Percentiles rank a stretch among this genome's conserved stretches.
phyloP scores from a whole-genome alignment of 2,888 invertebrate genomes.

The Dryomyza anilis region DNA sequence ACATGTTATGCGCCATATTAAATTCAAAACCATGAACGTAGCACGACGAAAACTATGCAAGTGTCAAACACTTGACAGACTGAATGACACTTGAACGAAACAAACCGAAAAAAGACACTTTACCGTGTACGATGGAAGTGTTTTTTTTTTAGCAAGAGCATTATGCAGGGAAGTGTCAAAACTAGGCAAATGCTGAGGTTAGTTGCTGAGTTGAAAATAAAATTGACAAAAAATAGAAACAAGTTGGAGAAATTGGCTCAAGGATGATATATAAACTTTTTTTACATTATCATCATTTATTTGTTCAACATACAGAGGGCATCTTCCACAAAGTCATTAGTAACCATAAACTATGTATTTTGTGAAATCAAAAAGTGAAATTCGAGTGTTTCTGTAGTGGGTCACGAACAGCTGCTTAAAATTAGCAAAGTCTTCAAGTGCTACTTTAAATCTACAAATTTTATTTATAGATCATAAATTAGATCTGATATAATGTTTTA shows the following conservation, averaged over 20 bases:
- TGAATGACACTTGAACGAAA: slow-evolving; percentile 3
- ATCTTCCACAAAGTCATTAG: too few species aligned
- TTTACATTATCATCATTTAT: not conserved
- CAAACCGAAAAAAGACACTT: not conserved
- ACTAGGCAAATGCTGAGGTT: too few species aligned
- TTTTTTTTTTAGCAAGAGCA: too few species aligned
- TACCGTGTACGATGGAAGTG: not conserved
- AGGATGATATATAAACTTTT: not conserved
- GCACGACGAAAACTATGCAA: not conserved
- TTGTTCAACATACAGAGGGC: not conserved
- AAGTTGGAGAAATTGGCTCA: not conserved
- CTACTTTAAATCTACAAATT: not conserved
- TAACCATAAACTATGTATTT: not conserved
- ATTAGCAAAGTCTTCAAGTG: not conserved
- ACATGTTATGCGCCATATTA: too few species aligned
- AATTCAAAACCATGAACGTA: too few species aligned
- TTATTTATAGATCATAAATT: too few species aligned
- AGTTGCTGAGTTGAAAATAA: too few species aligned
- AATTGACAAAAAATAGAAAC: not conserved
- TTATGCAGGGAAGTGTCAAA: too few species aligned
- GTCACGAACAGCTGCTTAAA: too few species aligned
- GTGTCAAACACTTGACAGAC: not conserved
- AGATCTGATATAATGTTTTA: too few species aligned
- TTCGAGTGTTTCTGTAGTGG: too few species aligned
- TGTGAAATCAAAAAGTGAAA: not conserved